phyloP scores from a whole-genome alignment of 1,140 invertebrate genomes.

The Pachypsylla venusta region DNA sequence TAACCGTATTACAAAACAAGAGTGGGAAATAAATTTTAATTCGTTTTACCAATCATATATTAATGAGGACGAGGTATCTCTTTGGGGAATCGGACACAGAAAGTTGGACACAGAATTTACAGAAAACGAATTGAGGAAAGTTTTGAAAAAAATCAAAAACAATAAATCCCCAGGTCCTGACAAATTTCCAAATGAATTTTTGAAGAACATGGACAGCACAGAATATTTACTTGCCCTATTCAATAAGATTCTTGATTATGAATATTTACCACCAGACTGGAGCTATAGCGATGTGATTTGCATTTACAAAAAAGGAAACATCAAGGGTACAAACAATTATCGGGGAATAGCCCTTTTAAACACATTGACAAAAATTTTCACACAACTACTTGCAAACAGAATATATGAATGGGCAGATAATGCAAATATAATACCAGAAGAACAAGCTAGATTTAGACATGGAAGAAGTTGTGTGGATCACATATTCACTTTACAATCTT shows the following conservation, averaged over 20 bases:
- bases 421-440: constrained; percentile 20
- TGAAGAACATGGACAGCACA: constrained; percentile 10
- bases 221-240: constrained; percentile 13
- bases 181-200: constrained; percentile 17
- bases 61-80: too few relatives aligned
- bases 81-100: too few relatives aligned
- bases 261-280: not conserved
- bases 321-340: constrained; percentile 21
- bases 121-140: too few relatives aligned
- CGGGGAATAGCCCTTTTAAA: constrained; percentile 23
- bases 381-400: constrained; percentile 14
- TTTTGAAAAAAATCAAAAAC: constrained; percentile 13
- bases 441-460: constrained; percentile 22
- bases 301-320: constrained; percentile 22
- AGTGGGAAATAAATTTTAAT: too few relatives aligned
- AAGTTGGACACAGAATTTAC: too few relatives aligned
- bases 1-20: too few relatives aligned
- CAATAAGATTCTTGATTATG: not conserved
- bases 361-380: constrained; percentile 21
- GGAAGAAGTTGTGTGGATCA: constrained; percentile 21
- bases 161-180: constrained; percentile 20
- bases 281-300: constrained; percentile 4
- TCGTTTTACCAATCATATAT: too few relatives aligned
- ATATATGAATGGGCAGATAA: constrained; percentile 19
- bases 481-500: constrained; percentile 20